Base-by-base conservation (phyloP, 2,797 vertebrate genomes). In the Ataeniobius toweri region DNA sequence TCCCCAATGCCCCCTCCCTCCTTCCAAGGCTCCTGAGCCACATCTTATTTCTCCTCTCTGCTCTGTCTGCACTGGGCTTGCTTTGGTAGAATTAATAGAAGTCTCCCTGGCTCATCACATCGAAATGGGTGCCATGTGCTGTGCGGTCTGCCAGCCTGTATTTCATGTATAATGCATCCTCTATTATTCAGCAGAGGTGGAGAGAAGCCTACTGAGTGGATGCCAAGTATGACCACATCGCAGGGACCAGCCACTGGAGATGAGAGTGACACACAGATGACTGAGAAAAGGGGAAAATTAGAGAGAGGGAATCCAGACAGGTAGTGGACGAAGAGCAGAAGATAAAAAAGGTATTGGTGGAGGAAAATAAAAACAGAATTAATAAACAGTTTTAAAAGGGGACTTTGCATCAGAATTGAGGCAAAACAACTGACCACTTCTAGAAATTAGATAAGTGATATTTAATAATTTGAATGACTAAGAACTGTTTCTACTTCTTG, bases 91-190 rank as follows among this genome's bases (percentile, higher is more conserved):
- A 93, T 92, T 92, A 92, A 91, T 85, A 85, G 80, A 84, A 87
- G 75, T 82, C 89, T 91, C 91, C 75, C 73, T 53, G 89, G 77
- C 88, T 86, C 86, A 89, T 89, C 86, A 81, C 88, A 83, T 84
- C 69, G 59, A 88, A 85, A 85, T 78, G 81, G 80, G 86, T 87
- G 91, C 86, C 91, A 87, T 92, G 89, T 83, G 89, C 88, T 61
- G 78, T 2, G 81, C 87, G 87, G 84, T 86, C 88, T 90, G 83
- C 87, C 87, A 79, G 86, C 85, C 88, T 89, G 89, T 88, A 89
- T 85, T 88, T 91, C 89, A 94, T 94, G 91, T 91, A 89, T 93
- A 91, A 94, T 93, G 86, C 88, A 93, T 90, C 81, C 82, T 74
- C 86, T 88, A 75, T 83, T 71, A 85, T 79, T 84, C 85, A 71